Conservation (phyloP, 2,113 vertebrate genomes). For the Rhineura floridana region DNA sequence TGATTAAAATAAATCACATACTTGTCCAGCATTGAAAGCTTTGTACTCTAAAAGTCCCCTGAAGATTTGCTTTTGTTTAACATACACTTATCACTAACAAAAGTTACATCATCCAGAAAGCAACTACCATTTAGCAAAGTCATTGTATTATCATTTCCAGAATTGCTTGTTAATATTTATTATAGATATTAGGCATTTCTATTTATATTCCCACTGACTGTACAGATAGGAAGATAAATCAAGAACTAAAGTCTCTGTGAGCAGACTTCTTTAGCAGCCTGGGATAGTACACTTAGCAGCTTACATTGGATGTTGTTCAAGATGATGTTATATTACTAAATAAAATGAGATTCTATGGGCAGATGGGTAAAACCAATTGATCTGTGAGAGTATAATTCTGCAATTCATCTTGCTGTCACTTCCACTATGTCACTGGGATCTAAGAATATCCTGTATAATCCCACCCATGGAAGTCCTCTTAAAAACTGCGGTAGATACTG, state of each 20-base stretch:
- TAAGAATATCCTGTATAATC: neutral
- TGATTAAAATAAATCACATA: slow-evolving; percentile 6
- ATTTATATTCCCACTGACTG: neutral
- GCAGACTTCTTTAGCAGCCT: neutral
- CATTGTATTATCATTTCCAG: neutral
- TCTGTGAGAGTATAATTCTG: slow-evolving; percentile 8
- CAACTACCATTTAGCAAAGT: neutral
- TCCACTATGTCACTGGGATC: neutral
- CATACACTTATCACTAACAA: neutral
- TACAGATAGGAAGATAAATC: neutral
- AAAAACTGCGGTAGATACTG: slow-evolving; percentile 46
- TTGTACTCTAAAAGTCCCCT: slow-evolving; percentile 9
- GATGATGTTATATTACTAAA: slow-evolving; percentile 26
- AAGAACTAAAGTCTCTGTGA: neutral
- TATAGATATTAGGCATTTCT: neutral
- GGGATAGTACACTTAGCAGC: neutral
- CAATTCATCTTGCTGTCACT: neutral
- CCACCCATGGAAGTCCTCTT: neutral
- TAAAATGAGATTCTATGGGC: slow-evolving; percentile 8
- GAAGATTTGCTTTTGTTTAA: neutral
- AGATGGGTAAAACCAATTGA: slow-evolving; percentile 17
- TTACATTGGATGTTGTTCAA: slow-evolving; percentile 25
- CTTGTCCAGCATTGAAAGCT: slow-evolving; percentile 7
- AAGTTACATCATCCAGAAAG: neutral
- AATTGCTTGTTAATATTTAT: neutral